Evolutionary conservation across 2,888 invertebrate genomes (phyloP).

Genomic region (Diabrotica balteata): DNA sequence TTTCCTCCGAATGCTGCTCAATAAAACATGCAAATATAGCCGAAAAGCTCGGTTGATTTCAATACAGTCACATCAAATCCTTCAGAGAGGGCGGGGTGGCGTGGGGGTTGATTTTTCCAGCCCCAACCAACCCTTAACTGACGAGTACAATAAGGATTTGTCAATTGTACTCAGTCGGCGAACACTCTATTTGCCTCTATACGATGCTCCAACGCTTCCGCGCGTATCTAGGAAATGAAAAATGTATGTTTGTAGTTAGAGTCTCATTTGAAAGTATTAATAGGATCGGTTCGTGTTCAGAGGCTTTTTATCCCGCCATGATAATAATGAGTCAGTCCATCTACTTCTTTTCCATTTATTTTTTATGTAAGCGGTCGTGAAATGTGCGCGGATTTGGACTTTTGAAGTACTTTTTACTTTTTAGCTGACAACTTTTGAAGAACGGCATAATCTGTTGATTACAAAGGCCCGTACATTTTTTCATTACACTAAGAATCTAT

Average conservation of each 20-base stretch:
- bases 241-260: slow-evolving; percentile 55
- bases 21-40: slow-evolving; percentile 48
- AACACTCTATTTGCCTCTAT: slow-evolving; percentile 49
- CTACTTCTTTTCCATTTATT: slow-evolving; percentile 25
- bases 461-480: neutral
- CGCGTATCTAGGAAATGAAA: slow-evolving; percentile 55
- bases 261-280: slow-evolving; percentile 54
- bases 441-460: neutral
- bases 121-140: slow-evolving; percentile 37
- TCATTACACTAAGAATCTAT: neutral
- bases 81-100: slow-evolving; percentile 28
- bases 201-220: slow-evolving; percentile 38
- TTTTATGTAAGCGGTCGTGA: slow-evolving; percentile 14
- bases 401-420: neutral
- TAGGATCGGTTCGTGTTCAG: slow-evolving; percentile 43
- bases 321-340: slow-evolving; percentile 31
- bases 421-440: neutral
- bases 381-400: slow-evolving; percentile 10
- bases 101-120: slow-evolving; percentile 53
- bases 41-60: slow-evolving; percentile 51
- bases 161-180: slow-evolving; percentile 55
- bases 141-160: slow-evolving; percentile 57
- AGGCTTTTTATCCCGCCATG: slow-evolving; percentile 32
- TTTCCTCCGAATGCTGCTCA: slow-evolving; percentile 12
- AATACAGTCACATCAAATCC: slow-evolving; percentile 55